A percentile compares a stretch with the other conserved stretches of the same genome.
phyloP scores from a whole-genome alignment of 2,797 vertebrate genomes.

The Miichthys miiuy region DNA sequence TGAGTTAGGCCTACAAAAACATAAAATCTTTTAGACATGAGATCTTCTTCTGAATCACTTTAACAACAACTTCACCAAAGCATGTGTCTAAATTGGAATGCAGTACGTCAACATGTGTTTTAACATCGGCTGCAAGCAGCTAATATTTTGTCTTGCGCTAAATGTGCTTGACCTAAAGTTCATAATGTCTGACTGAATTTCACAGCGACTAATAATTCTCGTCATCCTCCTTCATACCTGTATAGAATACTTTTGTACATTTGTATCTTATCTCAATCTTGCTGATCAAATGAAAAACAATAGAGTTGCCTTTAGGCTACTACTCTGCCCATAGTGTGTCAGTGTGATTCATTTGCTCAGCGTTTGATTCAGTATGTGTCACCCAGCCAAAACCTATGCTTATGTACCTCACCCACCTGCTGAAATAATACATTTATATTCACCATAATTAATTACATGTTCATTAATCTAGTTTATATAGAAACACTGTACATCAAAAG shows the following conservation, averaged over 20 bases:
- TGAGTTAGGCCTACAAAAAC: background rate
- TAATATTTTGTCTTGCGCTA: background rate
- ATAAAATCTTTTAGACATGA: background rate
- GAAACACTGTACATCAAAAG: constrained; percentile 20
- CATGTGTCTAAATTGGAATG: background rate
- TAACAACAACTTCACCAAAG: background rate
- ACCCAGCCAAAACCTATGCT: constrained; percentile 38
- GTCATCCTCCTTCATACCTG: constrained; percentile 1
- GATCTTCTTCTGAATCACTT: background rate
- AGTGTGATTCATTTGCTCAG: constrained; percentile 51
- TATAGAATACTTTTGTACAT: constrained; percentile 13
- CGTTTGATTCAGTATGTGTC: constrained; percentile 41
- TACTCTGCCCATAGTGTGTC: constrained; percentile 32
- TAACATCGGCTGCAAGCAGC: background rate
- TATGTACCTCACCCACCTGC: constrained; percentile 25
- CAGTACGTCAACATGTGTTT: background rate
- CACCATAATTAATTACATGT: constrained; percentile 25
- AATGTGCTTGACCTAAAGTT: background rate
- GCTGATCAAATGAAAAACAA: constrained; percentile 56
- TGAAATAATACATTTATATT: constrained; percentile 23
- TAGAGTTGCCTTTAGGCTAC: constrained; percentile 40
- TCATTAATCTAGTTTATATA: constrained; percentile 38
- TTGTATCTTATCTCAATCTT: constrained; percentile 38
- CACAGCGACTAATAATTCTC: constrained; percentile 29
- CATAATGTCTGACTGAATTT: constrained; percentile 11